Base-by-base conservation (phyloP, 2,888 invertebrate genomes). In the Nineta flava region DNA sequence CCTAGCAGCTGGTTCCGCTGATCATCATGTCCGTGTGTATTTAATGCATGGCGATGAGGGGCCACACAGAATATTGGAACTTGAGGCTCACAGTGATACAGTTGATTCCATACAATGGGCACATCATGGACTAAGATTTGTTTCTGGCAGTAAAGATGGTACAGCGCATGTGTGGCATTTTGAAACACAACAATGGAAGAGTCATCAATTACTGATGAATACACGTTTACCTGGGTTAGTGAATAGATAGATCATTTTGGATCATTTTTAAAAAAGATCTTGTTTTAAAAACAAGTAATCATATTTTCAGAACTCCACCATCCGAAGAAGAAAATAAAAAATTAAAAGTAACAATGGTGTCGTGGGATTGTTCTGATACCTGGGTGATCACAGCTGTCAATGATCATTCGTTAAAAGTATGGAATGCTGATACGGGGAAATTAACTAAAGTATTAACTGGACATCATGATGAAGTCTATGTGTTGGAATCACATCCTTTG, bases 31-130 rank as follows among this genome's bases (percentile, higher is more conserved):
- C 19, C 71, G 88, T 21, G 84, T 96, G n/a, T 97, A 95, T 64
- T 76, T 83, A 55, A 81, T 91, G 75, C 69, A 74, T 42, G 79
- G 79, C 1, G 78, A 82, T 19, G 83, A 83, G 60, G 84, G 83
- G 0, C 90, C 91, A 0, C 81, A 85, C 57, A 72, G 81, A 54
- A 76, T 87, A 52, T 66, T 83, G 47, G 87, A 90, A 68, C 75
- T 78, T 32, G 82, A 86, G 54, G 81, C 80, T n/a, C 93, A 94
- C 64, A 72, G 75, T 1, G 96, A 96, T 67, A 81, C 90, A 1
- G 95, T 97, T 21, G 96, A 99, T 71, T 92, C 92, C 50, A 85
- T 99, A 48, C 87, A 91, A 59, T 99, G 97, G 90, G 86, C 93
- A 40, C 91, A 94, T 66, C 72, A 74, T 41, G 87, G 88, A 0